Base-by-base conservation (phyloP, 2,888 invertebrate genomes). In the Hypomecis punctinalis region DNA sequence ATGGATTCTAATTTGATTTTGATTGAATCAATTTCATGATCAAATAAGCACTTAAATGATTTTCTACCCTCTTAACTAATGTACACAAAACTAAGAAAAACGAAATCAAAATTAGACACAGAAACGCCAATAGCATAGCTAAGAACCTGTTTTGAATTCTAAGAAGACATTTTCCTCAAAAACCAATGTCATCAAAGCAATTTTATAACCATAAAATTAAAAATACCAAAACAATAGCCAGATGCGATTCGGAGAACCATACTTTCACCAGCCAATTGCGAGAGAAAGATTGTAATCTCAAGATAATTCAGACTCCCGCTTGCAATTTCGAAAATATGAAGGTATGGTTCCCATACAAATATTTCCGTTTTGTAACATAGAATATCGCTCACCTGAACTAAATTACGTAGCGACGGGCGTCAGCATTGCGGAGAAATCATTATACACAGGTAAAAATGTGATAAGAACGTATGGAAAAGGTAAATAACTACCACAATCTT, bases 351-450 rank as follows among this genome's bases (percentile, higher is more conserved):
- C 42, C 5, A 37, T 10, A 43, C 10, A 45, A 57, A 61, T 59
- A 65, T 55, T 61, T 65, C 42, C 62, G 42, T 68, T 76, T 77
- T 72, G 9, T 76, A 76, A 75, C 72, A 65, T 75, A 77, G 71
- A 77, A 68, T 67, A 67, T 60, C 53, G 72, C 87, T 88, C 74
- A 89, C 89, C 85, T 82, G 75, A 66, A 67, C 43, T 69, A 73
- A 76, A 78, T 81, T 82, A 82, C 74, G 80, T 78, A 68, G 71
- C 67, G 67, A 45, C 61, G 57, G 73, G 80, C 78, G 80, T 81
- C 79, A 83, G 73, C 76, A 79, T 77, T 76, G 74, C 80, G 77
- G 80, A 77, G 75, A 81, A 86, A 84, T 82, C 84, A 85, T 80
- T 67, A 66, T 69, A 69, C 73, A 80, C 79, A 79, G 74, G 76